phyloP scores from a whole-genome alignment of 2,113 vertebrate genomes.

The Sebastes schlegelii region DNA sequence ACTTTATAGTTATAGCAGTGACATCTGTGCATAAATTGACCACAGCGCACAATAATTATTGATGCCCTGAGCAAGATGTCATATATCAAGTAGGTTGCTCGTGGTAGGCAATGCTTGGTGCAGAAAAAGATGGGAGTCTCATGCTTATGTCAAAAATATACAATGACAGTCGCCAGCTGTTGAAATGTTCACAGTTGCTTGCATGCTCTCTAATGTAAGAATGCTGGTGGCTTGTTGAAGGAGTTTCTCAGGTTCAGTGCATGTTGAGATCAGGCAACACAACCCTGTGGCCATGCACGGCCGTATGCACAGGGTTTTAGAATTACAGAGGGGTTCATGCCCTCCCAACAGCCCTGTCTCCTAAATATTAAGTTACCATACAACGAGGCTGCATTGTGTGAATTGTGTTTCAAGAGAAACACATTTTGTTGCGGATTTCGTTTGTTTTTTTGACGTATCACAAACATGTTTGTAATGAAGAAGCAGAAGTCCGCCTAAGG shows the following conservation, averaged over 20 bases:
- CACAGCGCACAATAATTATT: constrained; percentile 49
- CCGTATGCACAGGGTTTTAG: background rate
- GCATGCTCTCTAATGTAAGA: constrained; percentile 10
- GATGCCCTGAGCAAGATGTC: constrained; percentile 48
- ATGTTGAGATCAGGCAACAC: constrained; percentile 14
- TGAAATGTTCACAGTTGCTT: constrained; percentile 35
- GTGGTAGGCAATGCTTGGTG: constrained; percentile 1
- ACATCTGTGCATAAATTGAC: constrained; percentile 65
- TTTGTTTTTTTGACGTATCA: too few species aligned
- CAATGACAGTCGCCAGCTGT: constrained; percentile 56
- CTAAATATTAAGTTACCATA: too few species aligned
- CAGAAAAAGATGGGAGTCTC: background rate
- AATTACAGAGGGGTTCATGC: background rate
- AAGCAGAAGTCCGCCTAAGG: too few species aligned
- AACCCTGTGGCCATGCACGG: background rate
- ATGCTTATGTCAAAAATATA: constrained; percentile 35
- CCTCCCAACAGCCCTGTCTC: too few species aligned
- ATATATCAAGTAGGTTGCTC: constrained; percentile 41
- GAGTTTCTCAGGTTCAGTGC: background rate
- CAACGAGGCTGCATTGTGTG: too few species aligned
- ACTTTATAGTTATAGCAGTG: constrained; percentile 61
- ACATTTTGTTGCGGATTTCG: too few species aligned
- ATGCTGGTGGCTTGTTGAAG: background rate
- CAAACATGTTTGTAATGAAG: too few species aligned
- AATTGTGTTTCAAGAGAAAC: too few species aligned